These are phyloP conservation scores for Sebastolobus alascanus DNA, from an alignment of 2,797 vertebrate genomes.

Conservation along the genomic window DNA sequence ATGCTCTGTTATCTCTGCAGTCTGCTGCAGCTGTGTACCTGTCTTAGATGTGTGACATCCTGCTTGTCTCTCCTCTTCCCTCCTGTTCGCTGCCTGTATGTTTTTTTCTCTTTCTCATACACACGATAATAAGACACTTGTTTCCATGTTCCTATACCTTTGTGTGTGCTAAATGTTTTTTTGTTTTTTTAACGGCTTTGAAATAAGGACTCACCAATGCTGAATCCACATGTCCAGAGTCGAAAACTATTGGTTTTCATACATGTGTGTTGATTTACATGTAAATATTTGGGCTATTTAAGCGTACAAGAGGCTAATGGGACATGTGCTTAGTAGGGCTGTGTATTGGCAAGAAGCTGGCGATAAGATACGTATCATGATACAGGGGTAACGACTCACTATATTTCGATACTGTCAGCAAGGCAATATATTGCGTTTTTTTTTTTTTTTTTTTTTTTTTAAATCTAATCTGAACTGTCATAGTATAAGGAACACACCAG, in stretches of 20 bases:
- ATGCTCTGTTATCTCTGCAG: conserved; percentile 77
- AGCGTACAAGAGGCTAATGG: neutral
- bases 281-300: neutral
- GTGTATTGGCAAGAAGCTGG: no score
- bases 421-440: no score
- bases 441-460: no score
- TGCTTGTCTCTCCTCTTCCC: conserved; percentile 83
- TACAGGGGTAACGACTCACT: no score
- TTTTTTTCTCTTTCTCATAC: conserved; percentile 65
- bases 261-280: neutral
- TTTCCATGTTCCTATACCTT: conserved; percentile 29
- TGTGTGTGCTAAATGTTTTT: conserved; percentile 31
- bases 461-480: neutral
- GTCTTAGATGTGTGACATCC: conserved; percentile 86
- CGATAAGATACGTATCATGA: no score
- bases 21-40: conserved; percentile 84
- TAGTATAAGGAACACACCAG: no score
- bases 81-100: conserved; percentile 85
- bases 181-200: conserved; percentile 26
- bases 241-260: neutral
- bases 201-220: conserved; percentile 17
- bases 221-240: conserved; percentile 53
- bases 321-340: neutral
- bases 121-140: conserved; percentile 30
- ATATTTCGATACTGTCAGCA: no score